Conservation (phyloP, 2,113 vertebrate genomes). For the Ramphastos sulfuratus region DNA sequence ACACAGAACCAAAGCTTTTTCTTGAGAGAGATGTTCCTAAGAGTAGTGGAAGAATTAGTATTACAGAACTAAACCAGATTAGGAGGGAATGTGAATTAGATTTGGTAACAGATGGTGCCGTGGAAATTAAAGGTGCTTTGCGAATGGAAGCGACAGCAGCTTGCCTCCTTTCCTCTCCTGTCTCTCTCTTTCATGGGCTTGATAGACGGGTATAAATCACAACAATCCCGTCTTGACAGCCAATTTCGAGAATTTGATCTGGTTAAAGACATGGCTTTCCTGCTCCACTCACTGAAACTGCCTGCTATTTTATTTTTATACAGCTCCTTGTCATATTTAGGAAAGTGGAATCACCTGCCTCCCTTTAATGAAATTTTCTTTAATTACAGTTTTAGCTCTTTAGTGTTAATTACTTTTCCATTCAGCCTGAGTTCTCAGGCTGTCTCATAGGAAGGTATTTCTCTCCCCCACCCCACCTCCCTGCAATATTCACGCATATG, state of each 20-base stretch:
- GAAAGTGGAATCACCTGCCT: conserved; percentile 72
- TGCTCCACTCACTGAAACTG: conserved; percentile 71
- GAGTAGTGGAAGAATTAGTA: conserved; percentile 86
- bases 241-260: conserved; percentile 99
- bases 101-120: conserved; percentile 98
- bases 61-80: conserved; percentile 98
- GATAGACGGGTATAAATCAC: conserved; percentile 99
- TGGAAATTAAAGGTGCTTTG: conserved; percentile 96
- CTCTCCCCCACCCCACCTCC: not conserved
- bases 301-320: conserved; percentile 72
- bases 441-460: conserved; percentile 64
- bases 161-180: conserved; percentile 74
- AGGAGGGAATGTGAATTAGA: conserved; percentile 95
- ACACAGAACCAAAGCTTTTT: conserved; percentile 57
- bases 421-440: conserved; percentile 69
- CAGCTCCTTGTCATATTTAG: conserved; percentile 72
- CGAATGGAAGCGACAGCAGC: conserved; percentile 86
- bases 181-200: conserved; percentile 74
- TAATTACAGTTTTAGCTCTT: conserved; percentile 84
- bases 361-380: conserved; percentile 79
- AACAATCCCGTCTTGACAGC: conserved; percentile 97
- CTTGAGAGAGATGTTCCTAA: conserved; percentile 66
- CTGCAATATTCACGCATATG: not conserved
- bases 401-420: conserved; percentile 81
- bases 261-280: conserved; percentile 95